Evolutionary conservation across 2,888 invertebrate species (phyloP).

Genomic region (Cantharis nigra): DNA sequence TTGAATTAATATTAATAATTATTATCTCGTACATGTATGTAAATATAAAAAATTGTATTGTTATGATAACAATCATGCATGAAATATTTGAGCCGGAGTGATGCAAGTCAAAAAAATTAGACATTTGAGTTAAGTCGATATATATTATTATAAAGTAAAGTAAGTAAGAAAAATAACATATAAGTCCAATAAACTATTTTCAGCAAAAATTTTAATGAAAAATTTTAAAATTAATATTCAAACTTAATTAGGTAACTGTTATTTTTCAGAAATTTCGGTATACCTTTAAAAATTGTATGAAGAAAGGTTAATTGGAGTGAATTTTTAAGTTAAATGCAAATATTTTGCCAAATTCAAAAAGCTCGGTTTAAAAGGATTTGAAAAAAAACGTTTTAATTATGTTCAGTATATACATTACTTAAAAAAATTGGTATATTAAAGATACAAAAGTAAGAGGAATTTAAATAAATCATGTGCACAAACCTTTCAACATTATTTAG

Average conservation of each 20-base stretch:
- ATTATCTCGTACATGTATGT: not conserved
- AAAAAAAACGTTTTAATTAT: not conserved
- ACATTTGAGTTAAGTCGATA: too few relatives aligned
- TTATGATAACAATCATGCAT: not conserved
- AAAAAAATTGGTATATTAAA: not conserved
- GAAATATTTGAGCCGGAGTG: not conserved
- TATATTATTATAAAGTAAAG: too few relatives aligned
- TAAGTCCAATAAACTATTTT: not conserved
- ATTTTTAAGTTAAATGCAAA: not conserved
- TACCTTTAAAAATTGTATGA: not conserved
- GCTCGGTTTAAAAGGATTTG: not conserved
- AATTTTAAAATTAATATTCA: not conserved
- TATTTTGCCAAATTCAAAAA: not conserved
- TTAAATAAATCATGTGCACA: not conserved
- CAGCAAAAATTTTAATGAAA: not conserved
- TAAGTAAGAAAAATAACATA: not conserved
- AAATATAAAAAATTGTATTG: not conserved
- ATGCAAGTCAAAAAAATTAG: too few relatives aligned
- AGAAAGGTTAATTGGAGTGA: not conserved
- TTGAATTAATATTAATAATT: not conserved
- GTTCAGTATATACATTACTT: not conserved
- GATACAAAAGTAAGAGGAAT: not conserved
- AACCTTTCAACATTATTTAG: constrained; percentile 1
- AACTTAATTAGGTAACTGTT: not conserved
- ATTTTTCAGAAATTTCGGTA: not conserved